These are phyloP conservation scores for Calyptomena viridis DNA, from an alignment of 2,113 vertebrate species.

Conservation along the genomic window DNA sequence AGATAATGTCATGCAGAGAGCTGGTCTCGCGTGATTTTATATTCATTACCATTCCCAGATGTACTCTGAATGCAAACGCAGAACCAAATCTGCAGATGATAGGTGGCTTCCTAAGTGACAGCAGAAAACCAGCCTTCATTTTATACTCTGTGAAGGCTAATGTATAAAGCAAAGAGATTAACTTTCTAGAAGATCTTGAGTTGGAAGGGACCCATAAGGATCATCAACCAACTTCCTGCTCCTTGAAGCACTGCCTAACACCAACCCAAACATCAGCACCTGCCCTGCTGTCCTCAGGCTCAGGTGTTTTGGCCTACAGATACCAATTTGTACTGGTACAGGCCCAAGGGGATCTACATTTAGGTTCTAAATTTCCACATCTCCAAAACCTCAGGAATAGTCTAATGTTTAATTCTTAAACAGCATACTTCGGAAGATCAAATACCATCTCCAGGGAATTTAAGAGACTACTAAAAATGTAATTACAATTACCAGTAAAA, in stretches of 20 bases:
- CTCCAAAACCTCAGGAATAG: background rate
- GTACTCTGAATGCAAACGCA: background rate
- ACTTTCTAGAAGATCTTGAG: background rate
- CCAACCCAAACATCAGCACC: background rate
- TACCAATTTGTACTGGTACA: background rate
- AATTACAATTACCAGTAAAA: background rate
- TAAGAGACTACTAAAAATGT: background rate
- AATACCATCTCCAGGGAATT: background rate
- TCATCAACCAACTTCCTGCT: background rate
- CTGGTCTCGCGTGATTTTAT: background rate
- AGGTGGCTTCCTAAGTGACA: background rate
- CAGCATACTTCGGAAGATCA: background rate
- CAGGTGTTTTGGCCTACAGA: background rate
- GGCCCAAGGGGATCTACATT: background rate
- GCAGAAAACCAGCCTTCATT: background rate
- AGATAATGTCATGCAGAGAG: background rate
- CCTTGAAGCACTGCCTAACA: background rate
- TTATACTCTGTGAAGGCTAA: background rate
- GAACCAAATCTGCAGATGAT: background rate
- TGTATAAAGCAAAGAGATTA: background rate
- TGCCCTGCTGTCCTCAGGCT: background rate
- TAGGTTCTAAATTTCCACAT: background rate
- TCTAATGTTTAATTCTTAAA: background rate
- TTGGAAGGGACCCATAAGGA: background rate
- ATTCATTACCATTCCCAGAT: background rate